Percentiles rank a stretch among this genome's conserved stretches.
These are phyloP conservation scores for Hyles vespertilio DNA, from an alignment of 1,140 invertebrate species.

Conservation along the genomic window DNA sequence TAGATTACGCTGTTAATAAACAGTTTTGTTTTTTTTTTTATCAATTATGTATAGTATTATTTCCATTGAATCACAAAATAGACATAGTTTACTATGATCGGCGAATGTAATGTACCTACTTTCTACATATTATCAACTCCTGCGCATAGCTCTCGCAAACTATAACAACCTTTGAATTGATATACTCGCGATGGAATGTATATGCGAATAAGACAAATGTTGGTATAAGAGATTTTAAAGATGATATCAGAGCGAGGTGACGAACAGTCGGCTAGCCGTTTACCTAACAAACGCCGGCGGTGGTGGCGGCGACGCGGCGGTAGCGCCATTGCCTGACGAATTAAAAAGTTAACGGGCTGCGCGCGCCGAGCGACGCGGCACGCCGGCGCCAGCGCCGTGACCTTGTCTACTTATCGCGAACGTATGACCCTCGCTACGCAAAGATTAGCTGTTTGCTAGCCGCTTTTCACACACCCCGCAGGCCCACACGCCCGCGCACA, in stretches of 20 bases:
- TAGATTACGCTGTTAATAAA: too few relatives aligned
- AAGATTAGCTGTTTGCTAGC: conserved; percentile 53
- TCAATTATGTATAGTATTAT: too few relatives aligned
- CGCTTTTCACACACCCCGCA: conserved; percentile 30
- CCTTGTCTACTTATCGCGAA: conserved; percentile 67
- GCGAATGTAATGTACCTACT: too few relatives aligned
- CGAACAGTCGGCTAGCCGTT: conserved; percentile 10
- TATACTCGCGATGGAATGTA: too few relatives aligned
- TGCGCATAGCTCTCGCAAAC: too few relatives aligned
- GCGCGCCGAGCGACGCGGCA: conserved; percentile 65
- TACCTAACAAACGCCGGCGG: conserved; percentile 33
- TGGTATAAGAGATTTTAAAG: neutral
- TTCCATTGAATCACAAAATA: too few relatives aligned
- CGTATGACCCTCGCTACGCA: conserved; percentile 53
- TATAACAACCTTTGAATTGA: too few relatives aligned
- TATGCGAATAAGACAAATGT: too few relatives aligned
- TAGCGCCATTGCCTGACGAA: conserved; percentile 48
- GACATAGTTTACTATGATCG: too few relatives aligned
- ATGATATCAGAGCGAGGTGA: conserved; percentile 15
- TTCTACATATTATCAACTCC: too few relatives aligned
- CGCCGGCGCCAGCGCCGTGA: conserved; percentile 66
- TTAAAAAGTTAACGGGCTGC: conserved; percentile 65
- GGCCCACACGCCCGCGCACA: too few relatives aligned
- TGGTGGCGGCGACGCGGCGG: conserved; percentile 14
- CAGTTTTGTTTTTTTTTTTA: too few relatives aligned